These are phyloP conservation scores for Andricus quercusramuli DNA, from an alignment of 2,888 invertebrate genomes.

Conservation along the genomic window DNA sequence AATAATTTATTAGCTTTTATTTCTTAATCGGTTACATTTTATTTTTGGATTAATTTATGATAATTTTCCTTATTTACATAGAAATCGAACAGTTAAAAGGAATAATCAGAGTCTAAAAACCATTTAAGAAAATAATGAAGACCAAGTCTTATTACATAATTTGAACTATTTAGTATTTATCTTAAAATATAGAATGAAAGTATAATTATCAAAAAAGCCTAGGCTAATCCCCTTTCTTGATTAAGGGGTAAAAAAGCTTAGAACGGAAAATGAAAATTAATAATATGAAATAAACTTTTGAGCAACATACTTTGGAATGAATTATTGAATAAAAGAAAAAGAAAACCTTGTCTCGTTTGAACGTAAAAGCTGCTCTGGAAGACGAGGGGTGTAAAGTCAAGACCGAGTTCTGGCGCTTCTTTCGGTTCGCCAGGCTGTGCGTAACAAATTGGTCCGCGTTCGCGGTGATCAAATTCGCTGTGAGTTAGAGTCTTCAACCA, in stretches of 20 bases:
- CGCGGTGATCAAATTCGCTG: constrained; percentile 84
- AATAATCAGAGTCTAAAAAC: too few species aligned
- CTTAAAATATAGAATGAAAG: constrained; percentile 11
- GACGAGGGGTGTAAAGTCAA: constrained; percentile 82
- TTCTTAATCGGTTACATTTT: too few species aligned
- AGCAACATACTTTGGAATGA: background rate
- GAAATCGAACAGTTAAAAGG: too few species aligned
- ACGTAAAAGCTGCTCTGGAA: constrained; percentile 83
- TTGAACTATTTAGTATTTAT: background rate
- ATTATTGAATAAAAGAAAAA: constrained; percentile 31
- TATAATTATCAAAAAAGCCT: background rate
- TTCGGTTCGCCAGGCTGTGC: constrained; percentile 59
- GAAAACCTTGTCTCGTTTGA: constrained; percentile 84
- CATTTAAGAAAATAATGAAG: too few species aligned
- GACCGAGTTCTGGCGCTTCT: constrained; percentile 68
- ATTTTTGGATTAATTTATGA: too few species aligned
- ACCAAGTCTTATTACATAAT: too few species aligned
- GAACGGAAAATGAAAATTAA: background rate
- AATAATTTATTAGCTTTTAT: too few species aligned
- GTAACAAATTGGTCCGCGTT: constrained; percentile 81
- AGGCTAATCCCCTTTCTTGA: background rate
- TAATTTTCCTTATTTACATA: too few species aligned
- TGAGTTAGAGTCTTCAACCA: constrained; percentile 82
- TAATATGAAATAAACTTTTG: background rate
- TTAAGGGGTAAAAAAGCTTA: background rate